A percentile compares a stretch with the other conserved stretches of the same genome.
Evolutionary conservation across 1,140 invertebrate species (phyloP).

Genomic region (Drosophila kikkawai): DNA sequence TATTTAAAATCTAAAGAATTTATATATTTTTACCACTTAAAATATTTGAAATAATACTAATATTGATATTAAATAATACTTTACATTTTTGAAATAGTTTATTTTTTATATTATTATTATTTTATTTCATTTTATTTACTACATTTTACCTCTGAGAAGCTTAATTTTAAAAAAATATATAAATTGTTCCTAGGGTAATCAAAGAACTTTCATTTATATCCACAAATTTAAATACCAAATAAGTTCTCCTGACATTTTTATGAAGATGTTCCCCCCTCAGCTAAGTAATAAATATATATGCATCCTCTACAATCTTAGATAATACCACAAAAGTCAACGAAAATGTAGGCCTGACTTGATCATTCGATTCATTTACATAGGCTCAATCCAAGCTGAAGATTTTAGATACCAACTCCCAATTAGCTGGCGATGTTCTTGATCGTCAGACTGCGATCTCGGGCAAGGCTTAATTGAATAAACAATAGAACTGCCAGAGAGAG

Average conservation of each 20-base stretch:
- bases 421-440: slow-evolving; percentile 15
- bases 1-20: no score
- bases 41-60: no score
- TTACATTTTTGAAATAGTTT: no score
- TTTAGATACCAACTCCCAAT: slow-evolving; percentile 21
- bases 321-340: neutral
- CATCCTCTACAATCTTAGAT: neutral
- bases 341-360: neutral
- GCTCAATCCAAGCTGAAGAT: slow-evolving; percentile 19
- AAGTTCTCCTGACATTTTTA: neutral
- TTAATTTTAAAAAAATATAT: neutral
- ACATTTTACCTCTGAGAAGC: no score
- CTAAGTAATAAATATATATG: slow-evolving; percentile 1
- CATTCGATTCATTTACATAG: slow-evolving; percentile 25
- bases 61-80: no score
- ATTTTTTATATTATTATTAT: no score
- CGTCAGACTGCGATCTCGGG: neutral
- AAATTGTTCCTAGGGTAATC: neutral
- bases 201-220: neutral
- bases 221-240: neutral
- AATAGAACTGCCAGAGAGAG: slow-evolving; percentile 14
- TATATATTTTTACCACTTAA: no score
- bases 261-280: neutral
- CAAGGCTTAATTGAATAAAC: slow-evolving; percentile 36
- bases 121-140: no score